A percentile compares a stretch with the other conserved stretches of the same genome.
phyloP scores from a whole-genome alignment of 2,113 vertebrate genomes.

The Piprites chloris region DNA sequence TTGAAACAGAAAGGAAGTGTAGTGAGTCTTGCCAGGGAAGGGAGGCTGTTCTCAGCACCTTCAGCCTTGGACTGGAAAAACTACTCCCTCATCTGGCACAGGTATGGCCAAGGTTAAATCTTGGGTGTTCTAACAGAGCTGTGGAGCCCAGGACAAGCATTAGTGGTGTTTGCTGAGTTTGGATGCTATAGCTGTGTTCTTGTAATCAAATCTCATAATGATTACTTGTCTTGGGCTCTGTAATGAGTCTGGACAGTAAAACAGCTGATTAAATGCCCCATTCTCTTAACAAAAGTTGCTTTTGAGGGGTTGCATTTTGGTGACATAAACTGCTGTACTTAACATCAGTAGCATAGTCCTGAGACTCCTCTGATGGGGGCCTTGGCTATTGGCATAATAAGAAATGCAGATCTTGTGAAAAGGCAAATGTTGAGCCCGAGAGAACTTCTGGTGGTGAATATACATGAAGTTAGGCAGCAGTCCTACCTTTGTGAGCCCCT shows the following conservation, averaged over 20 bases:
- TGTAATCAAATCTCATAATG: background rate
- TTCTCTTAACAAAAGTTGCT: background rate
- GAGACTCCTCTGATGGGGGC: background rate
- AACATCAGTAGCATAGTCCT: background rate
- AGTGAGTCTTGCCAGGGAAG: background rate
- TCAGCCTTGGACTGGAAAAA: background rate
- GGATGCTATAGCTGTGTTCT: background rate
- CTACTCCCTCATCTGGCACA: background rate
- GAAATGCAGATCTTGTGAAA: background rate
- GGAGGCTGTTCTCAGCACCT: background rate
- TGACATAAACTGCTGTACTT: background rate
- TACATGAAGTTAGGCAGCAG: background rate
- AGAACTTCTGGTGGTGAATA: background rate
- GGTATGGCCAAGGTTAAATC: background rate
- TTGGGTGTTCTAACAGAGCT: background rate
- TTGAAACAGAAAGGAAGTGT: background rate
- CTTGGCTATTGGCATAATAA: background rate
- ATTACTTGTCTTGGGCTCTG: background rate
- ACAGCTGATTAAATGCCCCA: background rate
- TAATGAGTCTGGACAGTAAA: background rate
- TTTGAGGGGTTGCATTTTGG: background rate
- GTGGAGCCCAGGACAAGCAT: background rate
- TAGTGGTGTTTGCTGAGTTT: background rate
- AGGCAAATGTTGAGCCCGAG: background rate
- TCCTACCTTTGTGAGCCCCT: background rate